Evolutionary conservation across 1,140 invertebrate genomes (phyloP), one percentile per base, ranked within the genome.

Genomic region (Camponotus floridanus): DNA sequence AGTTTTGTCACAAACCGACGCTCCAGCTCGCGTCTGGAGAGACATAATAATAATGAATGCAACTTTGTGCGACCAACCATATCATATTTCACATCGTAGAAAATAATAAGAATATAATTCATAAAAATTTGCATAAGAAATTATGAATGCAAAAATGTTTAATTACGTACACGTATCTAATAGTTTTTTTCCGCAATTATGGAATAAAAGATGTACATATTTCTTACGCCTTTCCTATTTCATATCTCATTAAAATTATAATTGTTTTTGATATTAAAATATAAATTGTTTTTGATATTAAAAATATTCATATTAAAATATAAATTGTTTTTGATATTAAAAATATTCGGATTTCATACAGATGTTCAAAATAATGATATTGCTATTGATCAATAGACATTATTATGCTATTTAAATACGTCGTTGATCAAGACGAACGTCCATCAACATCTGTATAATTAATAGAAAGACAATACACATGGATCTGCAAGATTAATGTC

Each of bases 1-100:
- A 90, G 85, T 90, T 89, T 85, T 57, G 76, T 76, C 88, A 90
- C 80, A 76, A 85, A 80, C 51, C 74, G 84, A 80, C 80, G 85
- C 73, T 90, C 62, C 11, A 71, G 62, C 68, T 31, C 70, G 76
- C 76, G 74, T 85, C 61, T 18, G 31, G 64, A n/a, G 21, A 31
- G 76, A 85, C 9, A 78, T 57, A 64, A 48, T 33, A 68, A 57
- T 64, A 85, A 73, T 85, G 84, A 68, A 71, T 74, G 71, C 76
- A 55, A 80, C 73, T 76, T 26, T 36, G 15, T 36, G 9, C 5
- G 0, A 31, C 13, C 26, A 33, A 48, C 33, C 15, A 4, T 42
- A 26, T 45, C 18, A 18, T 64, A 64, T 26, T 76, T 1, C 4
- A 51, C 48, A 21, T 68, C 36, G 39, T 45, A 36, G 1, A 8